Evolutionary conservation across 2,797 vertebrate genomes (phyloP).

Genomic region (Enteromius anoplus): DNA sequence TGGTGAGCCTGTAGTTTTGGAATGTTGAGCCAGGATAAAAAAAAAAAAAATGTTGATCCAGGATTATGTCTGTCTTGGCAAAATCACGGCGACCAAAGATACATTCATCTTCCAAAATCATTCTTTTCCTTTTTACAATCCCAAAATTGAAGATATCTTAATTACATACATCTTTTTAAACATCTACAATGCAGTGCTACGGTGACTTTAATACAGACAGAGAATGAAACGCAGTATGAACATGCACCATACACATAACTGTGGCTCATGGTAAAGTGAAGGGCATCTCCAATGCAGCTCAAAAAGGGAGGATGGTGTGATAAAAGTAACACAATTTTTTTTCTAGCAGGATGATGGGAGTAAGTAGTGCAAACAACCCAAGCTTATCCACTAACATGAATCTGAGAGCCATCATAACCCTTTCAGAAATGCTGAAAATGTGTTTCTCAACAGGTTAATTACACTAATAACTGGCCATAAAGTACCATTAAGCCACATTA

Average conservation of each 20-base stretch:
- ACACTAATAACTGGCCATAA: neutral
- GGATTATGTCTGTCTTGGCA: no score
- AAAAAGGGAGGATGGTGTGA: neutral
- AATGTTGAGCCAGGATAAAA: no score
- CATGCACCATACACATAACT: neutral
- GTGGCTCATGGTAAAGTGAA: neutral
- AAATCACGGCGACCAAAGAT: neutral
- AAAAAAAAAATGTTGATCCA: no score
- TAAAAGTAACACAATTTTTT: neutral
- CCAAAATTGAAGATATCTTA: constrained; percentile 1
- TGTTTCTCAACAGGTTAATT: constrained; percentile 7
- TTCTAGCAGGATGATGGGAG: neutral
- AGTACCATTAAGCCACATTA: constrained; percentile 6
- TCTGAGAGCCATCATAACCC: neutral
- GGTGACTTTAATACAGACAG: constrained; percentile 1
- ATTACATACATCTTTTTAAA: constrained; percentile 28
- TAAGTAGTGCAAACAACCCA: neutral
- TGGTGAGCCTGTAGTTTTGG: no score
- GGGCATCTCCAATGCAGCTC: neutral
- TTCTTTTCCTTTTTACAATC: constrained; percentile 1
- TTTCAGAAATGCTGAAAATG: constrained; percentile 17
- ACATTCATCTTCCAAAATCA: constrained; percentile 4
- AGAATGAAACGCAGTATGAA: constrained; percentile 27
- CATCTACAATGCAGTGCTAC: constrained; percentile 39
- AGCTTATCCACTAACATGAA: neutral